phyloP scores from a whole-genome alignment of 2,888 invertebrate species.

The Drosophila fulvimacula region DNA sequence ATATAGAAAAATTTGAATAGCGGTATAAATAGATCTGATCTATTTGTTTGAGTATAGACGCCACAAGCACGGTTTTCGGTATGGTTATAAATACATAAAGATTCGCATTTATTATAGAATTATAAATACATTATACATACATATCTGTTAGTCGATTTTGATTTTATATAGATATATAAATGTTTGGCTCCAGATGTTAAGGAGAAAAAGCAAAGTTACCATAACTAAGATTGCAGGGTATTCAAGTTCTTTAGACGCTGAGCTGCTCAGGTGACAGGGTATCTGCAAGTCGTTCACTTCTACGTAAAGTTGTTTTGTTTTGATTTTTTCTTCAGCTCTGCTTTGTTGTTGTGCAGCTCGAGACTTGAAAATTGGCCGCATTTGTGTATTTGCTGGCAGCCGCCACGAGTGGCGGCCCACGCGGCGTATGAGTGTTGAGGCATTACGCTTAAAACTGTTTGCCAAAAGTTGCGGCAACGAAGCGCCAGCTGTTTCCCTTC shows the following conservation, averaged over 20 bases:
- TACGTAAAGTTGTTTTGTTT: conserved; percentile 2
- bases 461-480: conserved; percentile 43
- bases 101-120: no score
- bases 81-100: no score
- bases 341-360: conserved; percentile 16
- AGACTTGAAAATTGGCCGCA: conserved; percentile 67
- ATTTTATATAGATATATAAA: background rate
- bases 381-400: conserved; percentile 54
- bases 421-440: conserved; percentile 55
- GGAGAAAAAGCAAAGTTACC: background rate
- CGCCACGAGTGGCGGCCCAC: conserved; percentile 25
- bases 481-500: conserved; percentile 15
- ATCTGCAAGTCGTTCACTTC: background rate
- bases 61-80: no score
- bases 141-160: no score
- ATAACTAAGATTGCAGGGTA: background rate
- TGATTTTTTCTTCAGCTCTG: background rate
- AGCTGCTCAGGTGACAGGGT: background rate
- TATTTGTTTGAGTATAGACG: no score
- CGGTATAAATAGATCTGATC: no score
- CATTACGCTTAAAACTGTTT: conserved; percentile 54
- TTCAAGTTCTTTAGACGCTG: background rate
- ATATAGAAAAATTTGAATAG: no score
- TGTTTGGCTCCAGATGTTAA: background rate
- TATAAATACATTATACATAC: no score